phyloP scores from a whole-genome alignment of 2,888 invertebrate species.

The Netelia virgata region DNA sequence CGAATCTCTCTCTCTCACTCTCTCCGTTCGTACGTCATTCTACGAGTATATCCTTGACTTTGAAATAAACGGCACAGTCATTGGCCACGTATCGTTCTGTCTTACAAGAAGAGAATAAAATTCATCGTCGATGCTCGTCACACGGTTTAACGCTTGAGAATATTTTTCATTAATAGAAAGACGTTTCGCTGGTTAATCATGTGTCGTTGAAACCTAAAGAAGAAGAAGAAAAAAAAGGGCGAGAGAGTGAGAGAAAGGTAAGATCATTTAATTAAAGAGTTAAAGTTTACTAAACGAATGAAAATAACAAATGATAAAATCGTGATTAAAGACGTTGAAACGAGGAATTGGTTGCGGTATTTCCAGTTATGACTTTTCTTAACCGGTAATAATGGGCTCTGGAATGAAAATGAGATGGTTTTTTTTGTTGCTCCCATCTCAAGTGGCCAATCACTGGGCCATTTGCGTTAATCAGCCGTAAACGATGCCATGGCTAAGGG shows the following conservation, averaged over 20 bases:
- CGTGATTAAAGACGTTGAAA: too few species aligned
- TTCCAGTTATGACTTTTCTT: too few species aligned
- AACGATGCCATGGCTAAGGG: conserved; percentile 22
- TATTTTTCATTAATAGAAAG: neutral
- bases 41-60: conserved; percentile 23
- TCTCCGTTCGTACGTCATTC: conserved; percentile 9
- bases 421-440: neutral
- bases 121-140: too few species aligned
- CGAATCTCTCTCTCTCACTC: conserved; percentile 25
- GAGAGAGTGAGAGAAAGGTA: too few species aligned
- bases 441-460: neutral
- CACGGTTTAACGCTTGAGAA: neutral
- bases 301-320: too few species aligned
- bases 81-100: neutral
- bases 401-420: neutral
- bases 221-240: too few species aligned
- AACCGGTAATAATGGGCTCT: neutral
- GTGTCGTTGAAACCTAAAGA: too few species aligned
- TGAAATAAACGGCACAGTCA: neutral
- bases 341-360: too few species aligned
- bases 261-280: too few species aligned
- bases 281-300: too few species aligned
- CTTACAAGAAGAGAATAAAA: too few species aligned
- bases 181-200: too few species aligned
- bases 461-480: neutral